Conservation (phyloP, 2,113 vertebrate genomes). For the Eptesicus fuscus region DNA sequence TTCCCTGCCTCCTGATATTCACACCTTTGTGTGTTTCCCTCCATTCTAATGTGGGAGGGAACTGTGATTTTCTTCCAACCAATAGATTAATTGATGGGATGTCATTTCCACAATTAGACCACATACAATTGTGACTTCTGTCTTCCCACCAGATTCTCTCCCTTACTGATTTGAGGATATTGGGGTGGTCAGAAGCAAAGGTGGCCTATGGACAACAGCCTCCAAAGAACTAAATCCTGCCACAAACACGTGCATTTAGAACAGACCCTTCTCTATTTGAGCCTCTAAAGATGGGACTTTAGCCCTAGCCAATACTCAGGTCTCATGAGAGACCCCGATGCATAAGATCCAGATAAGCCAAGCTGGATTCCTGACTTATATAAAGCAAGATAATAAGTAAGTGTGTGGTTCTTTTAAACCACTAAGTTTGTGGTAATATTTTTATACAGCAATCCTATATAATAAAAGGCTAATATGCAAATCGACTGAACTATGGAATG, state of each 20-base stretch:
- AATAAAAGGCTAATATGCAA: too few relatives aligned
- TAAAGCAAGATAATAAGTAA: background rate
- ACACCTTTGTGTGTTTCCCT: background rate
- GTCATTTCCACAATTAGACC: background rate
- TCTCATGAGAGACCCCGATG: background rate
- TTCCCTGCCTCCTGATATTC: background rate
- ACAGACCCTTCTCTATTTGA: background rate
- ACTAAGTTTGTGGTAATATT: background rate
- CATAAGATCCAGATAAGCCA: background rate
- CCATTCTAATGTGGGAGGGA: background rate
- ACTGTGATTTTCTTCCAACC: background rate
- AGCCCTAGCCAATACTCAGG: background rate
- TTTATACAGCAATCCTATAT: background rate
- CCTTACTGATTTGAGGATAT: background rate
- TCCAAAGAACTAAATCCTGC: background rate
- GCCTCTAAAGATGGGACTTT: background rate
- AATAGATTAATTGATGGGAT: background rate
- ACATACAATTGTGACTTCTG: background rate
- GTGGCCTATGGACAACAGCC: background rate
- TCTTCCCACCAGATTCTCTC: background rate
- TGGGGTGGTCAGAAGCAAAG: background rate
- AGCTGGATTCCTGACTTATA: background rate
- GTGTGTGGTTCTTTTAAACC: background rate
- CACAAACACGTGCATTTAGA: background rate
- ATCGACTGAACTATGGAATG: too few relatives aligned